A percentile compares a stretch with the other conserved stretches of the same genome.
These are phyloP conservation scores for Schrankia costaestrigalis DNA, from an alignment of 2,888 invertebrate genomes.

Conservation along the genomic window DNA sequence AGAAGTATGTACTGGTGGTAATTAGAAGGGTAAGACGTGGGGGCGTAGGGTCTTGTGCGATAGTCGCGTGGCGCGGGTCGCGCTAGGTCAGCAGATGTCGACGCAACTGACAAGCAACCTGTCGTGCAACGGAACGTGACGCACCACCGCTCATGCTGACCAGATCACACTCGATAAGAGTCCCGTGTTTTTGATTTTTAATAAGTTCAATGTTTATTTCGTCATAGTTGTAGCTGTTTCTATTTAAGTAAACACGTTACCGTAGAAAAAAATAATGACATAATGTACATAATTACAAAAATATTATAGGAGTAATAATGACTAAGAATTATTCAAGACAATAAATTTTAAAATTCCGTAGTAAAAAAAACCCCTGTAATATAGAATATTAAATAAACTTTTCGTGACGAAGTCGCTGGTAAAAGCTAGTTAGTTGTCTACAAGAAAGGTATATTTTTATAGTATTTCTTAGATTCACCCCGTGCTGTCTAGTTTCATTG, in stretches of 20 bases:
- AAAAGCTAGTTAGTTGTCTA: too few species aligned
- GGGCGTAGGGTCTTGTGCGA: constrained; percentile 62
- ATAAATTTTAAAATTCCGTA: too few species aligned
- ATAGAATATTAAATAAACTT: too few species aligned
- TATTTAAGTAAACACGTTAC: too few species aligned
- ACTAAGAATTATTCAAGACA: too few species aligned
- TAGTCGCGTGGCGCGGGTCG: constrained; percentile 43
- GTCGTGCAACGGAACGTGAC: constrained; percentile 75
- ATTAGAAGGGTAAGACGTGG: constrained; percentile 73
- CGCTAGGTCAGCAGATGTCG: constrained; percentile 68
- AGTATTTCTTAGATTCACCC: constrained; percentile 40
- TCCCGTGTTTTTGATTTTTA: constrained; percentile 63
- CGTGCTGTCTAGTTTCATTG: constrained; percentile 45
- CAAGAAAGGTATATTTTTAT: too few species aligned
- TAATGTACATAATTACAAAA: too few species aligned
- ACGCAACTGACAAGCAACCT: constrained; percentile 75
- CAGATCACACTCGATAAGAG: constrained; percentile 65
- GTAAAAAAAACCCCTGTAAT: too few species aligned
- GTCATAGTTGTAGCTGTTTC: too few species aligned
- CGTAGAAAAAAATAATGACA: too few species aligned
- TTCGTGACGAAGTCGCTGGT: too few species aligned
- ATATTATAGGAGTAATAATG: too few species aligned
- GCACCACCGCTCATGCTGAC: constrained; percentile 61
- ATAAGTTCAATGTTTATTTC: constrained; percentile 36
- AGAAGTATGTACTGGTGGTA: constrained; percentile 48